Percentiles rank a stretch among this genome's conserved stretches.
phyloP scores from a whole-genome alignment of 2,113 vertebrate species.

The Gyps fulvus region DNA sequence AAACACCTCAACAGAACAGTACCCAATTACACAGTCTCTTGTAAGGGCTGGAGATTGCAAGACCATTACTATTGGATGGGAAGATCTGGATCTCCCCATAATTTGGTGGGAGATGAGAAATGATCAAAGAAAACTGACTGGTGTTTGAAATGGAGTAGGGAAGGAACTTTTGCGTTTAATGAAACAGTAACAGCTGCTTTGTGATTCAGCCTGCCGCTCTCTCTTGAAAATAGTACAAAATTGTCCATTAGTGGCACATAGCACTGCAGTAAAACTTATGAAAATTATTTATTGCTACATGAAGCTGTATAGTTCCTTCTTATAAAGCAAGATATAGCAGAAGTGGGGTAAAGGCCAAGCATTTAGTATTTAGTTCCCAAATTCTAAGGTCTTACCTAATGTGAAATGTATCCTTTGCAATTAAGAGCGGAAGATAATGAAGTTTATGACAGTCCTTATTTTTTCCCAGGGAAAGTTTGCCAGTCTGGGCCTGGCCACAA shows the following conservation, averaged over 20 bases:
- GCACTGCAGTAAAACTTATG: constrained; percentile 18
- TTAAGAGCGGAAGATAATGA: constrained; percentile 37
- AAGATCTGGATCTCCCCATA: background rate
- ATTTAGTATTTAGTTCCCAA: constrained; percentile 13
- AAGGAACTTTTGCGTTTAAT: constrained; percentile 26
- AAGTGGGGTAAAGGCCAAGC: background rate
- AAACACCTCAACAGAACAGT: background rate
- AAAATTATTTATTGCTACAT: constrained; percentile 55
- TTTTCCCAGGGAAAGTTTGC: background rate
- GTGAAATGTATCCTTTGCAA: background rate
- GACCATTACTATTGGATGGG: background rate
- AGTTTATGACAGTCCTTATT: constrained; percentile 16
- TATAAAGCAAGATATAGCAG: background rate
- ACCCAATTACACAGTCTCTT: constrained; percentile 24
- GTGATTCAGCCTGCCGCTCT: background rate
- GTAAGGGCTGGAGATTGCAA: background rate
- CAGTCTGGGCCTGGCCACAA: background rate
- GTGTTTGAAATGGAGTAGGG: background rate
- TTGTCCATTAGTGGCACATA: constrained; percentile 29
- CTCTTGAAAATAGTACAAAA: background rate
- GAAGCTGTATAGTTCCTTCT: background rate
- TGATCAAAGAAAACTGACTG: background rate
- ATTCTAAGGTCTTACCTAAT: background rate
- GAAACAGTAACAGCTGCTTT: background rate
- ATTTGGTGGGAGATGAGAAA: constrained; percentile 25